These are phyloP conservation scores for Aricia artaxerxes DNA, from an alignment of 2,888 invertebrate genomes.

Conservation along the genomic window DNA sequence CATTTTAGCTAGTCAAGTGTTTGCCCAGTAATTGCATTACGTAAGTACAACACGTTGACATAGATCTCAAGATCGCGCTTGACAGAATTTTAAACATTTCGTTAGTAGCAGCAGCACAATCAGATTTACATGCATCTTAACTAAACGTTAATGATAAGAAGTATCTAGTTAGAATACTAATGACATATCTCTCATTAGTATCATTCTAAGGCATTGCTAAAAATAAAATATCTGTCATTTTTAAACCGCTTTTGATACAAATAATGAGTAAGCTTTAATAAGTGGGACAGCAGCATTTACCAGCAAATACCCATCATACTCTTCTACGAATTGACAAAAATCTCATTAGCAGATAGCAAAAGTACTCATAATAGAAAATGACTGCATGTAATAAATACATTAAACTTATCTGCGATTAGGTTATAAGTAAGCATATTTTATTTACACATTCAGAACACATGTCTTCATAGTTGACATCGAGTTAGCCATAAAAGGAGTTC, in stretches of 20 bases:
- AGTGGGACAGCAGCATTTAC: too few relatives aligned
- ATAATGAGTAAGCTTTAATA: too few relatives aligned
- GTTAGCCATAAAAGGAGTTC: slow-evolving; percentile 24
- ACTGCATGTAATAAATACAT: slow-evolving; percentile 1
- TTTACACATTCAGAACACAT: slow-evolving; percentile 11
- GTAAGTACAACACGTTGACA: slow-evolving; percentile 28
- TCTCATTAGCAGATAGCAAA: not conserved
- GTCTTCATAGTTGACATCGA: slow-evolving; percentile 17
- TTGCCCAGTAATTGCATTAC: slow-evolving; percentile 20
- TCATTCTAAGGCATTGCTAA: too few relatives aligned
- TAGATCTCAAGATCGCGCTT: slow-evolving; percentile 23
- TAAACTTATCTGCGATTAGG: not conserved
- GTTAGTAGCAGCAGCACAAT: not conserved
- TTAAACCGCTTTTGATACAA: too few relatives aligned
- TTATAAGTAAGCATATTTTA: slow-evolving; percentile 9
- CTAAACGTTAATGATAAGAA: too few relatives aligned
- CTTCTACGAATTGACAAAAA: too few relatives aligned
- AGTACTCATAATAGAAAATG: not conserved
- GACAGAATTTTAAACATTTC: slow-evolving; percentile 19
- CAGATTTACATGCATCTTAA: not conserved
- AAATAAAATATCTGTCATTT: too few relatives aligned
- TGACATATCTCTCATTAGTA: too few relatives aligned
- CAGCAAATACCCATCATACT: too few relatives aligned
- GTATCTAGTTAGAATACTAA: too few relatives aligned
- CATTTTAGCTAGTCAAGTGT: slow-evolving; percentile 30